Percentiles rank a stretch among this genome's conserved stretches.
These are phyloP conservation scores for Phylloscopus collybita DNA, from an alignment of 2,797 vertebrate genomes.

Conservation along the genomic window DNA sequence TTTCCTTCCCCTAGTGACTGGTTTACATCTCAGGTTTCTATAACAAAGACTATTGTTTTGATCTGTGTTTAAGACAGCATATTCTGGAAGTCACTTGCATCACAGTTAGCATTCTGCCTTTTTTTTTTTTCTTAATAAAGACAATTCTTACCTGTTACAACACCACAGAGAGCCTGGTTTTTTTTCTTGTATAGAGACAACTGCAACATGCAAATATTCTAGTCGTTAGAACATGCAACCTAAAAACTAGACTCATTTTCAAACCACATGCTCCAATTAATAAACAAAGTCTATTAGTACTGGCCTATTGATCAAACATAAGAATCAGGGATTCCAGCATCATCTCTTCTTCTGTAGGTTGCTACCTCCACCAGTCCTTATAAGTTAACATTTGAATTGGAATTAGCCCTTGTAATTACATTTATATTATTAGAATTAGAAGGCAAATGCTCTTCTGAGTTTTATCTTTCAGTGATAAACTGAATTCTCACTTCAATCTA, in stretches of 20 bases:
- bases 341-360: conserved; percentile 12
- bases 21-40: conserved; percentile 21
- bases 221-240: background rate
- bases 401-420: conserved; percentile 70
- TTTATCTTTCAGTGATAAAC: conserved; percentile 75
- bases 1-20: background rate
- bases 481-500: conserved; percentile 66
- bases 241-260: conserved; percentile 39
- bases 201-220: conserved; percentile 10
- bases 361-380: conserved; percentile 43
- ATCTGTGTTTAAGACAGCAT: conserved; percentile 39
- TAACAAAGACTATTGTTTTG: conserved; percentile 27
- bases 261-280: conserved; percentile 23
- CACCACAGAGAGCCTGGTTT: background rate
- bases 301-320: conserved; percentile 53
- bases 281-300: conserved; percentile 59
- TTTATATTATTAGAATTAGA: conserved; percentile 74
- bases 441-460: conserved; percentile 65
- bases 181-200: background rate
- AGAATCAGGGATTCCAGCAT: conserved; percentile 18
- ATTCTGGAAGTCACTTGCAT: background rate
- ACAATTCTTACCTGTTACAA: background rate
- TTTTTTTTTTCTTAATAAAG: background rate
- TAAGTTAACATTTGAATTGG: conserved; percentile 71
- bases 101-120: background rate